A percentile compares a stretch with the other conserved stretches of the same genome.
These are phyloP conservation scores for Naso thynnoides DNA, from an alignment of 2,797 vertebrate genomes.

Conservation along the genomic window DNA sequence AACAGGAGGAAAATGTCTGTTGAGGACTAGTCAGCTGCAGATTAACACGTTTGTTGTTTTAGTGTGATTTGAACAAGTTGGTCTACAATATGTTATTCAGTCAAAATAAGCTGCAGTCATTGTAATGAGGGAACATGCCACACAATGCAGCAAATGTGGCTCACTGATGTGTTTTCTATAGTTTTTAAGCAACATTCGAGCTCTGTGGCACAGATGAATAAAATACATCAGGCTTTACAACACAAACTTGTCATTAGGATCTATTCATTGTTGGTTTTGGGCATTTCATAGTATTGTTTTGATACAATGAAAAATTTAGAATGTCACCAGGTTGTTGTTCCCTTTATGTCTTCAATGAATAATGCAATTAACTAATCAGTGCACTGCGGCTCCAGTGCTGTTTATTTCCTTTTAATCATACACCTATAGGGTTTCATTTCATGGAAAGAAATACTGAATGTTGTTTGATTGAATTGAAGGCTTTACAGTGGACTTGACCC, in stretches of 20 bases:
- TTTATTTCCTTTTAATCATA: constrained; percentile 23
- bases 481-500: constrained; percentile 27
- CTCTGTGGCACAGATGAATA: not conserved
- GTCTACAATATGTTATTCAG: not conserved
- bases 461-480: not conserved
- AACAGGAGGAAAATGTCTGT: not conserved
- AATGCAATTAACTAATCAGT: constrained; percentile 20
- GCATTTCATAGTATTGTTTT: constrained; percentile 1
- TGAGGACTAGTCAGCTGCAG: not conserved
- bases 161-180: not conserved
- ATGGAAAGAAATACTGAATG: constrained; percentile 15
- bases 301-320: constrained; percentile 13
- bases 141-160: too few relatives aligned
- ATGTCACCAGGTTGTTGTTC: constrained; percentile 7
- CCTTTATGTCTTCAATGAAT: constrained; percentile 19
- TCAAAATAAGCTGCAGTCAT: constrained; percentile 4
- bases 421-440: constrained; percentile 28
- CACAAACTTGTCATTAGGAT: constrained; percentile 9
- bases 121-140: not conserved
- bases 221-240: not conserved
- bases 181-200: not conserved
- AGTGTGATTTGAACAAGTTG: not conserved
- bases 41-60: not conserved
- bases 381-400: constrained; percentile 6
- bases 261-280: constrained; percentile 1